Conservation (phyloP, 2,888 invertebrate species). For the Microctonus hyperodae region DNA sequence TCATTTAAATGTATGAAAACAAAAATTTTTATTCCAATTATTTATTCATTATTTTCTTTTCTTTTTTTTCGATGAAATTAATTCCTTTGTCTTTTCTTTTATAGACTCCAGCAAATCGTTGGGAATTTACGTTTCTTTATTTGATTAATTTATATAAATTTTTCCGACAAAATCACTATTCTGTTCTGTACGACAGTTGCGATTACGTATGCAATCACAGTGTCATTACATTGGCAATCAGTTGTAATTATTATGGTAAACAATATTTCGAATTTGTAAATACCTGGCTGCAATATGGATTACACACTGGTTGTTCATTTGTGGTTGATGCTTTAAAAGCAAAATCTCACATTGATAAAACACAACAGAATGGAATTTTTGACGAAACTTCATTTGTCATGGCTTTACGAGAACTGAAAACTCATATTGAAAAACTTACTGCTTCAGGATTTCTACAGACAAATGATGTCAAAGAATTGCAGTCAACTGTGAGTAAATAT, state of each 20-base stretch:
- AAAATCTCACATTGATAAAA: not conserved
- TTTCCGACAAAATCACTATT: slow-evolving; percentile 25
- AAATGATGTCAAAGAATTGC: not conserved
- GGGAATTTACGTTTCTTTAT: slow-evolving; percentile 36
- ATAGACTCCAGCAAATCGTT: not conserved
- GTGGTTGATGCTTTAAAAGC: not conserved
- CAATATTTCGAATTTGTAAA: slow-evolving; percentile 39
- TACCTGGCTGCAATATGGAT: slow-evolving; percentile 35
- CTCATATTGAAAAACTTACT: not conserved
- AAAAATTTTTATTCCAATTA: not conserved
- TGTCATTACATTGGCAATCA: slow-evolving; percentile 29
- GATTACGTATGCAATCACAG: slow-evolving; percentile 34
- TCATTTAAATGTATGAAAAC: not conserved
- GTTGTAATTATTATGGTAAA: slow-evolving; percentile 6
- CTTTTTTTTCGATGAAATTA: no score
- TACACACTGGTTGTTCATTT: not conserved
- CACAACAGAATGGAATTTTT: not conserved
- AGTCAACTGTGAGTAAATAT: not conserved
- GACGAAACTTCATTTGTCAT: slow-evolving; percentile 1
- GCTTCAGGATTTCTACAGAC: not conserved
- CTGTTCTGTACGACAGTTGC: slow-evolving; percentile 37
- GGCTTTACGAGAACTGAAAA: not conserved
- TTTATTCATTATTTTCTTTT: not conserved
- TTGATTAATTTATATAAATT: slow-evolving; percentile 35
- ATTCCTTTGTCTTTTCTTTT: not conserved